phyloP scores from a whole-genome alignment of 2,888 invertebrate species.

The Coleophora flavipennella region DNA sequence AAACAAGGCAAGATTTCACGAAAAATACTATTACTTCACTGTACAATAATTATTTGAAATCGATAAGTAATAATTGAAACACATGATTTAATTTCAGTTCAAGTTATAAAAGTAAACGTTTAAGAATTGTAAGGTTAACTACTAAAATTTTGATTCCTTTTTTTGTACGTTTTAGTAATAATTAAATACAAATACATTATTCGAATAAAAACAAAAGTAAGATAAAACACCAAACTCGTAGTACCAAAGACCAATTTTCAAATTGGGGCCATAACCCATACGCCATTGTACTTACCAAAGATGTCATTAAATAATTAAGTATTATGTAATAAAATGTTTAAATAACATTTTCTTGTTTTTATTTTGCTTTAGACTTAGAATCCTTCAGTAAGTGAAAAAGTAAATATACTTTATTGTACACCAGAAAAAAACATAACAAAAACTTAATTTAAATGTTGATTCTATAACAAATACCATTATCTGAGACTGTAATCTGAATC shows the following conservation, averaged over 20 bases:
- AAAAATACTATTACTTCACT: neutral
- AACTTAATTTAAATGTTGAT: too few species aligned
- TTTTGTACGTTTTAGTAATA: too few species aligned
- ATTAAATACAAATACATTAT: too few species aligned
- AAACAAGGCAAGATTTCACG: too few species aligned
- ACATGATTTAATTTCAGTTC: neutral
- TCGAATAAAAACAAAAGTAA: constrained; percentile 1
- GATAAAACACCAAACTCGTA: constrained; percentile 16
- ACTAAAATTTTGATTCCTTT: neutral
- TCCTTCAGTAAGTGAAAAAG: too few species aligned
- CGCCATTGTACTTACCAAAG: constrained; percentile 69
- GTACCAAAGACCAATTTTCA: constrained; percentile 53
- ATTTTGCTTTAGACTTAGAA: too few species aligned
- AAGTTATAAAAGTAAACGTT: neutral
- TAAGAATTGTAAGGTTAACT: neutral
- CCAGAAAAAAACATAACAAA: too few species aligned
- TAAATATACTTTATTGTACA: too few species aligned
- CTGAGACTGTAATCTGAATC: too few species aligned
- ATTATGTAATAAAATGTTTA: too few species aligned
- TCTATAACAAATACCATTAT: too few species aligned
- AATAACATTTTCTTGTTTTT: too few species aligned
- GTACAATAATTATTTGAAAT: neutral
- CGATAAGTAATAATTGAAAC: neutral
- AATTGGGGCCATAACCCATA: constrained; percentile 45
- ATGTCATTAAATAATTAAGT: constrained; percentile 39